phyloP scores from a whole-genome alignment of 2,797 vertebrate genomes.

The Aulostomus chinensis region DNA sequence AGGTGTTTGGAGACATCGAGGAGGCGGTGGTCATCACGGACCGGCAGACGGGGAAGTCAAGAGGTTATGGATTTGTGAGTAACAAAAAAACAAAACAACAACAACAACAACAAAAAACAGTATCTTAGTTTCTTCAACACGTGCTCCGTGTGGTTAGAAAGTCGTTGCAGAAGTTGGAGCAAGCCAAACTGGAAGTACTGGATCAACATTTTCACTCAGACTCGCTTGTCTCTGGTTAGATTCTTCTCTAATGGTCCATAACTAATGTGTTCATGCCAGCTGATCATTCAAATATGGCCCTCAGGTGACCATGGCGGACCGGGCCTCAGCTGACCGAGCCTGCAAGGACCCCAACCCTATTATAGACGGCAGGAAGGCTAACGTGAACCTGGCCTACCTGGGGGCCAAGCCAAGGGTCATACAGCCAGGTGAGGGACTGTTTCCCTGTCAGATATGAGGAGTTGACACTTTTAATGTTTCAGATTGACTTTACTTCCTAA shows the following conservation, averaged over 20 bases:
- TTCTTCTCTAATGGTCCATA: no score
- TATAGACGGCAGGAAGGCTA: conserved; percentile 97
- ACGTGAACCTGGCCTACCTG: conserved; percentile 97
- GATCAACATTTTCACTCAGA: no score
- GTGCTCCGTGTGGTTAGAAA: conserved; percentile 10
- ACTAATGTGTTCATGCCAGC: no score
- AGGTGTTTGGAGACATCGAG: conserved; percentile 97
- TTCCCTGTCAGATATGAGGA: neutral
- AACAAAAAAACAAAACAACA: no score
- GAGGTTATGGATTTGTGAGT: conserved; percentile 98
- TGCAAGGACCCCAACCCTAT: conserved; percentile 98
- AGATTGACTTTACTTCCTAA: no score
- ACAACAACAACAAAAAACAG: no score
- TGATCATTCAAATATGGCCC: no score
- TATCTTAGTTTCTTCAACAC: conserved; percentile 11
- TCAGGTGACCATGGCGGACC: conserved; percentile 97
- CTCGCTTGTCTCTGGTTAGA: no score
- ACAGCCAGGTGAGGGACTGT: conserved; percentile 90
- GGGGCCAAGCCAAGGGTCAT: conserved; percentile 97
- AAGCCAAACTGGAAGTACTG: no score
- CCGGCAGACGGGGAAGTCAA: conserved; percentile 94
- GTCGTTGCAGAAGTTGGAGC: no score
- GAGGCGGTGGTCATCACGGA: conserved; percentile 97
- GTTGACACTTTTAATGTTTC: no score
- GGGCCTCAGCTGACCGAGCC: conserved; percentile 91